A percentile compares a stretch with the other conserved stretches of the same genome.
These are phyloP conservation scores for Drosophila micromelanica DNA, from an alignment of 1,140 invertebrate genomes.

Conservation along the genomic window DNA sequence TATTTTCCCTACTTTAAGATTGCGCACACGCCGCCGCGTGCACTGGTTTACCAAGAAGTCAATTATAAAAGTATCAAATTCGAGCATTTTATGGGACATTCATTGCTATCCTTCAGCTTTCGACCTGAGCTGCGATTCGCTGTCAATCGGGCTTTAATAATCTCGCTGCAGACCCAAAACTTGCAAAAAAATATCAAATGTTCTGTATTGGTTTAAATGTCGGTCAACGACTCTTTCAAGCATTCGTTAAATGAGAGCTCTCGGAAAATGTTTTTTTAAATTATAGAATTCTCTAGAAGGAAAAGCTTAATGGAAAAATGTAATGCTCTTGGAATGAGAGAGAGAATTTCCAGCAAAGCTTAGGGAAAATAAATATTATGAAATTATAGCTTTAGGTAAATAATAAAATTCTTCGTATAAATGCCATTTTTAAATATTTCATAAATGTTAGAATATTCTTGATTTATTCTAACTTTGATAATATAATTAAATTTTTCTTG, in stretches of 20 bases:
- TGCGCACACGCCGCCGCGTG: conserved; percentile 39
- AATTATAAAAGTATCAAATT: conserved; percentile 76
- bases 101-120: conserved; percentile 7
- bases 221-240: conserved; percentile 26
- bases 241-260: background rate
- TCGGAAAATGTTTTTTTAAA: background rate
- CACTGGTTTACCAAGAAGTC: conserved; percentile 38
- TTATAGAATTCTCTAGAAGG: background rate
- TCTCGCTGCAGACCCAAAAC: background rate
- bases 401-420: no score
- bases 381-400: no score
- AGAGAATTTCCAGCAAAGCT: no score
- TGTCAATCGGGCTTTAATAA: conserved; percentile 17
- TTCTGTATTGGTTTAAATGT: background rate
- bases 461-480: no score
- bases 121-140: background rate
- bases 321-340: no score
- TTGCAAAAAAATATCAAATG: conserved; percentile 18
- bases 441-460: no score
- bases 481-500: no score
- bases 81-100: conserved; percentile 8
- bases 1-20: conserved; percentile 16
- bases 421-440: no score
- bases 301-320: background rate
- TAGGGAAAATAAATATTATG: no score